phyloP scores from a whole-genome alignment of 1,140 invertebrate genomes.

The Neodiprion fabricii region DNA sequence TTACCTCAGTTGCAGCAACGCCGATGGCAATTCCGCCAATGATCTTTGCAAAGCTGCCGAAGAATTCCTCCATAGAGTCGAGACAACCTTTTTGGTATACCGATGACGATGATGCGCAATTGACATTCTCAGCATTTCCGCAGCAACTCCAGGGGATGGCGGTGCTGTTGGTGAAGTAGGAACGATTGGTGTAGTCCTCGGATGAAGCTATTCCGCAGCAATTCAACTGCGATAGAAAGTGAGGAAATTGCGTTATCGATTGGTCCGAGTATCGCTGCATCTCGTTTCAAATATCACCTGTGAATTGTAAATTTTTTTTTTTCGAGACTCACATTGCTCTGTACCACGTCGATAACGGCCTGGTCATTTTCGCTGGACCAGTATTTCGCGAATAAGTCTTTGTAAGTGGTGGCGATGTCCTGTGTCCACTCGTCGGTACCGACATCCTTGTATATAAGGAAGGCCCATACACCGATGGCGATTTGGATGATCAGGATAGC shows the following conservation, averaged over 20 bases:
- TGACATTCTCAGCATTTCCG: neutral
- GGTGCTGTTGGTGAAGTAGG: slow-evolving; percentile 47
- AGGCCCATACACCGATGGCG: slow-evolving; percentile 65
- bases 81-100: slow-evolving; percentile 58
- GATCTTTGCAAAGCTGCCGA: slow-evolving; percentile 62
- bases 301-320: slow-evolving; percentile 5
- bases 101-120: neutral
- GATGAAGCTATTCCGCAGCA: slow-evolving; percentile 68
- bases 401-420: slow-evolving; percentile 30
- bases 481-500: slow-evolving; percentile 71
- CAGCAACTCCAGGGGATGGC: slow-evolving; percentile 54
- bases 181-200: slow-evolving; percentile 53
- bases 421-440: slow-evolving; percentile 14
- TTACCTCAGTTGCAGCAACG: slow-evolving; percentile 73
- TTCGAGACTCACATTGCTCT: slow-evolving; percentile 61
- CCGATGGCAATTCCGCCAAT: slow-evolving; percentile 71
- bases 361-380: slow-evolving; percentile 31
- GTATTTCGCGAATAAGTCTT: slow-evolving; percentile 57
- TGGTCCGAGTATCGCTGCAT: neutral
- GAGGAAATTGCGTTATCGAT: slow-evolving; percentile 20
- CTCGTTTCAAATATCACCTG: neutral
- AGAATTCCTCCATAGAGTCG: slow-evolving; percentile 47
- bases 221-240: slow-evolving; percentile 60
- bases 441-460: slow-evolving; percentile 40
- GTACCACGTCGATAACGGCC: slow-evolving; percentile 60